Percentiles rank a stretch among this genome's conserved stretches.
Evolutionary conservation across 2,113 vertebrate species (phyloP).

Genomic region (Tricholaema leucomelas): DNA sequence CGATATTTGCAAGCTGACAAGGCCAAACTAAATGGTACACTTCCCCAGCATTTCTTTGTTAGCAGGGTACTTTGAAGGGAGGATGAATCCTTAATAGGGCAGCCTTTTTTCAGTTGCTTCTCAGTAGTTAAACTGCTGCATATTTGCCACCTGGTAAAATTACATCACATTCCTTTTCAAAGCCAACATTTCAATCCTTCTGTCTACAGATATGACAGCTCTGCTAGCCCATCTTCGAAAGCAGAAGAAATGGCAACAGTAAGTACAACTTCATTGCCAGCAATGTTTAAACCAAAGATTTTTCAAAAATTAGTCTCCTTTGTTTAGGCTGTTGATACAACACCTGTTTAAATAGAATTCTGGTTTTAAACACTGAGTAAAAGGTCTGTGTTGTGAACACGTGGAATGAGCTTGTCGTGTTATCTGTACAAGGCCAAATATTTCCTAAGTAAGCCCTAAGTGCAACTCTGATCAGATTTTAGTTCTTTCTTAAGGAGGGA

Average conservation of each 20-base stretch:
- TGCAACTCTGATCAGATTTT: neutral
- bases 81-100: neutral
- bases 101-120: neutral
- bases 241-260: slow-evolving; percentile 65
- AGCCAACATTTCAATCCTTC: slow-evolving; percentile 48
- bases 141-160: neutral
- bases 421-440: neutral
- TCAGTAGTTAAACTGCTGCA: neutral
- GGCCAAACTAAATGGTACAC: neutral
- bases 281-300: neutral
- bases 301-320: neutral
- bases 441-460: neutral
- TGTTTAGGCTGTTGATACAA: neutral
- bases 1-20: neutral
- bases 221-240: slow-evolving; percentile 7
- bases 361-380: neutral
- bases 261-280: slow-evolving; percentile 19
- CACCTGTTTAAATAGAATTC: neutral
- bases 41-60: neutral
- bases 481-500: neutral
- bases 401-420: neutral
- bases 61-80: neutral
- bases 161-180: neutral
- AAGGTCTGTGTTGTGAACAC: neutral
- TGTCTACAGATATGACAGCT: slow-evolving; percentile 64